Evolutionary conservation across 2,113 vertebrate genomes (phyloP).

Genomic region (Planiliza haematocheilus): DNA sequence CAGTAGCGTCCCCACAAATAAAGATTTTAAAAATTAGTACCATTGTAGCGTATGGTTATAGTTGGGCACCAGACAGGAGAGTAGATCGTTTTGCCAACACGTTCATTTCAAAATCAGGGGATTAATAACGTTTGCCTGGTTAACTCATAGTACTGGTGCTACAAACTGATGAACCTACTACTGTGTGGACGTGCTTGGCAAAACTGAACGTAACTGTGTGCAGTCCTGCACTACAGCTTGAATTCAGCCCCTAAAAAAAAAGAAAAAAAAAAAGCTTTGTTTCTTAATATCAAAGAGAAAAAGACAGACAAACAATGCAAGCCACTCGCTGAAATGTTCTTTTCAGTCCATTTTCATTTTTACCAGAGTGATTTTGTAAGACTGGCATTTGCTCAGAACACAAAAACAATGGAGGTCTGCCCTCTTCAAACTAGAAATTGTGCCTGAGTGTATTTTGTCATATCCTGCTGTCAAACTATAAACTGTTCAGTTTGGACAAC

Average conservation of each 20-base stretch:
- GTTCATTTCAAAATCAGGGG: too few species aligned
- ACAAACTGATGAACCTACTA: too few species aligned
- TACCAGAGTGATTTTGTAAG: constrained; percentile 38
- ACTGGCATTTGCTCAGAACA: constrained; percentile 78
- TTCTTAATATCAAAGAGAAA: constrained; percentile 20
- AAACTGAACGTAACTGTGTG: too few species aligned
- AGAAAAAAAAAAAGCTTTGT: background rate
- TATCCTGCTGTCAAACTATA: constrained; percentile 65
- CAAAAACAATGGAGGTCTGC: constrained; percentile 48
- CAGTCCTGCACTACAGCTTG: too few species aligned
- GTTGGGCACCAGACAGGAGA: too few species aligned
- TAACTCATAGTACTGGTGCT: too few species aligned
- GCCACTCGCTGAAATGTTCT: constrained; percentile 29
- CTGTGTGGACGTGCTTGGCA: too few species aligned
- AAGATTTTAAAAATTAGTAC: too few species aligned
- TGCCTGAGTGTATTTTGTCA: constrained; percentile 54
- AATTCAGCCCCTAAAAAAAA: background rate
- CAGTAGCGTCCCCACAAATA: too few species aligned
- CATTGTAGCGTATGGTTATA: too few species aligned
- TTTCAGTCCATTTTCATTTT: constrained; percentile 45
- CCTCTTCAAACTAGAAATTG: constrained; percentile 56
- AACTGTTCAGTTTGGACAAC: constrained; percentile 52
- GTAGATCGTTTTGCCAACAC: too few species aligned
- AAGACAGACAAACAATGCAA: constrained; percentile 7
- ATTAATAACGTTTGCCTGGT: too few species aligned